Conservation (phyloP, 2,797 vertebrate species). For the Xenentodon cancila region DNA sequence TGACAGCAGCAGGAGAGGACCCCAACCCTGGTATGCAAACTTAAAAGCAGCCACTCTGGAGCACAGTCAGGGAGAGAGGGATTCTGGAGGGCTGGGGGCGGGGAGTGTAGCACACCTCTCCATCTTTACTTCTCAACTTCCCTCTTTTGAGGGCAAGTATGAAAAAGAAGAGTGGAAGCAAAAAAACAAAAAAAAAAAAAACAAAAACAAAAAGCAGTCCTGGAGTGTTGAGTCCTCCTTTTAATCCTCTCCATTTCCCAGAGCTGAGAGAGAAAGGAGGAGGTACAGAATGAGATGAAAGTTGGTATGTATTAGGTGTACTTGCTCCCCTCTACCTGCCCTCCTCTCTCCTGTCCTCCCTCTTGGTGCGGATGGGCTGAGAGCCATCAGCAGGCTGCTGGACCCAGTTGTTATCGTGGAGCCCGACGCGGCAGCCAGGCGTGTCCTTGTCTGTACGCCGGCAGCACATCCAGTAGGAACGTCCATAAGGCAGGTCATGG, state of each 20-base stretch:
- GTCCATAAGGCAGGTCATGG: slow-evolving; percentile 98
- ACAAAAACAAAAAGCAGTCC: slow-evolving; percentile 29
- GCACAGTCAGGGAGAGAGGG: slow-evolving; percentile 46
- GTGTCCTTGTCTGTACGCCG: slow-evolving; percentile 91
- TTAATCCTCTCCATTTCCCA: slow-evolving; percentile 21
- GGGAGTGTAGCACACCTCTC: slow-evolving; percentile 63
- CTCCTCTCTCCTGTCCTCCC: slow-evolving; percentile 82
- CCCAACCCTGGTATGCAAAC: slow-evolving; percentile 71
- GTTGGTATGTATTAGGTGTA: slow-evolving; percentile 30
- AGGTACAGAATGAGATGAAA: slow-evolving; percentile 49
- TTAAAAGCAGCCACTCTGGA: slow-evolving; percentile 59
- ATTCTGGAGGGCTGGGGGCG: slow-evolving; percentile 50
- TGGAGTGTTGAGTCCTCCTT: slow-evolving; percentile 50
- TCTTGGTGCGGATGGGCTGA: slow-evolving; percentile 77
- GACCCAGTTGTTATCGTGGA: slow-evolving; percentile 98
- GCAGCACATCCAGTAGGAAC: slow-evolving; percentile 99
- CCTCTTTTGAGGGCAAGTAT: slow-evolving; percentile 34
- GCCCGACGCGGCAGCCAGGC: slow-evolving; percentile 91
- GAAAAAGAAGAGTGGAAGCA: slow-evolving; percentile 51
- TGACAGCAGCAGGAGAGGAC: slow-evolving; percentile 71
- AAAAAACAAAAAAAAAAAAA: slow-evolving; percentile 2
- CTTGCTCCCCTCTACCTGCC: slow-evolving; percentile 61
- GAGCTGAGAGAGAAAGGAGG: slow-evolving; percentile 27
- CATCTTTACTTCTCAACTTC: slow-evolving; percentile 56
- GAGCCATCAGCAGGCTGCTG: slow-evolving; percentile 82